Conservation (phyloP, 2,888 invertebrate species). For the Nomada fucata region DNA sequence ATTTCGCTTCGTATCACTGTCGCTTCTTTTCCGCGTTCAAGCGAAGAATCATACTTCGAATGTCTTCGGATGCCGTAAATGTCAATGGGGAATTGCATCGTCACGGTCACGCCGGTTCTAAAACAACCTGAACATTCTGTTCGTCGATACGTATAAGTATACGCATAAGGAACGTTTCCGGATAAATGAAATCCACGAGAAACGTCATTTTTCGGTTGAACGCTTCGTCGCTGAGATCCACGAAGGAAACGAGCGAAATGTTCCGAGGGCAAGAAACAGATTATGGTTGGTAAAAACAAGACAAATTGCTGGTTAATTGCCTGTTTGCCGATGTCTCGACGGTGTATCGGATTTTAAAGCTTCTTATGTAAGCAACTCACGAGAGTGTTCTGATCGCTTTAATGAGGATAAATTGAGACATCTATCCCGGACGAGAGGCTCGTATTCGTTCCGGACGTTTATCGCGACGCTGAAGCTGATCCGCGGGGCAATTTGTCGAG, state of each 20-base stretch:
- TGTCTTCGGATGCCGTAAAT: too few species aligned
- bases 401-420: slow-evolving; percentile 20
- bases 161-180: neutral
- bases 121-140: too few species aligned
- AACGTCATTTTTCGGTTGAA: neutral
- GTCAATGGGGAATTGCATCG: too few species aligned
- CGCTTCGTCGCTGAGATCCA: neutral
- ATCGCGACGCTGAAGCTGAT: neutral
- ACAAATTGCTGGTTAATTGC: slow-evolving; percentile 43
- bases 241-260: neutral
- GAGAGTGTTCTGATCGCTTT: neutral
- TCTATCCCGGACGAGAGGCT: neutral
- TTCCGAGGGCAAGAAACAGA: neutral
- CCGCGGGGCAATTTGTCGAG: neutral
- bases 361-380: neutral
- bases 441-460: slow-evolving; percentile 3
- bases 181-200: neutral
- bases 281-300: neutral
- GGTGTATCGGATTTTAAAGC: slow-evolving; percentile 13
- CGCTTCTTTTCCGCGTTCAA: too few species aligned
- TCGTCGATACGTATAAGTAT: too few species aligned
- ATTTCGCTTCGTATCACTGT: too few species aligned
- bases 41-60: too few species aligned
- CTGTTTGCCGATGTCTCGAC: slow-evolving; percentile 29
- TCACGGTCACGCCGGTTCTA: too few species aligned